Evolutionary conservation across 2,113 vertebrate genomes (phyloP).

Genomic region (Poicephalus meyeri): DNA sequence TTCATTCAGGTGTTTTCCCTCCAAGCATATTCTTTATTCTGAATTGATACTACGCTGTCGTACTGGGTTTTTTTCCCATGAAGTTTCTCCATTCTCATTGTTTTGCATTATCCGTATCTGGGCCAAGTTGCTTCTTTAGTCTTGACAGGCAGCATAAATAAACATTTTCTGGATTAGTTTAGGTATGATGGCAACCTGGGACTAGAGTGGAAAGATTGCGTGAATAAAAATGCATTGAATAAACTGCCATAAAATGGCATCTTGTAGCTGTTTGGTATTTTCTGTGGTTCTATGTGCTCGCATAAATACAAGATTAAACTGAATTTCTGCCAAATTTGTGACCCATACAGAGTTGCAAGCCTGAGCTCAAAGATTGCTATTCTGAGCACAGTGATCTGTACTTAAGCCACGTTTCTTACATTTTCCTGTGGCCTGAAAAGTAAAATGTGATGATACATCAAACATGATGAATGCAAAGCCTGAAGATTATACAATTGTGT

Average conservation of each 20-base stretch:
- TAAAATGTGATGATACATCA: background rate
- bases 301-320: background rate
- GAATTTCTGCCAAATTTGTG: background rate
- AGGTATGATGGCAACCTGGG: background rate
- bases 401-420: background rate
- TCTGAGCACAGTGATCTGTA: background rate
- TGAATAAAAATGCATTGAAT: background rate
- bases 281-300: background rate
- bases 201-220: rapidly evolving
- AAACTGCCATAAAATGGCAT: background rate
- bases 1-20: background rate
- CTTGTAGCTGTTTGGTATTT: background rate
- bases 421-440: background rate
- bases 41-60: background rate
- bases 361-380: background rate
- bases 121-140: background rate
- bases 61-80: background rate
- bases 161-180: background rate
- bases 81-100: background rate
- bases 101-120: background rate
- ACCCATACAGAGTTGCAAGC: background rate
- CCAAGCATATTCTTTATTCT: background rate
- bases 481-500: background rate
- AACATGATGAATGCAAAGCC: background rate
- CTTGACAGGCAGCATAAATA: background rate